phyloP scores from a whole-genome alignment of 2,113 vertebrate genomes.

The Aythya baeri region DNA sequence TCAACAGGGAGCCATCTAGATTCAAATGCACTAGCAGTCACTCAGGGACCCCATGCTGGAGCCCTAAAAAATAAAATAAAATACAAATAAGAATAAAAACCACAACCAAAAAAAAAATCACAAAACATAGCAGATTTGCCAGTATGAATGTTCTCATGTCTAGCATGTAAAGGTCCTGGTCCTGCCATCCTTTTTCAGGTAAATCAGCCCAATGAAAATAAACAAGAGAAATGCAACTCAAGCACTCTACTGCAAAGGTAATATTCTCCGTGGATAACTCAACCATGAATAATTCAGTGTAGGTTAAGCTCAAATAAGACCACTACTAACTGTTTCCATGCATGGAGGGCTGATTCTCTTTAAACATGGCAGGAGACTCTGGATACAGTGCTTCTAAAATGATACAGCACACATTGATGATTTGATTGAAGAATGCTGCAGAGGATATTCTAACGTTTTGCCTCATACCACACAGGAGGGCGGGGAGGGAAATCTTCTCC shows the following conservation, averaged over 20 bases:
- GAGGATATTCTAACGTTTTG: neutral
- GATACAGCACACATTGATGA: neutral
- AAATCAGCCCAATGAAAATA: neutral
- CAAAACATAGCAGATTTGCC: neutral
- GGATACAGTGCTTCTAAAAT: neutral
- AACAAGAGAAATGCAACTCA: neutral
- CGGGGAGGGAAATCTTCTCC: neutral
- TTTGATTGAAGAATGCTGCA: neutral
- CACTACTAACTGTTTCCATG: conserved; percentile 41
- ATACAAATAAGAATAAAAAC: neutral
- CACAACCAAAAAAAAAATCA: neutral
- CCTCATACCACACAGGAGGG: neutral
- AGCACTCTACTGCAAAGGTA: neutral
- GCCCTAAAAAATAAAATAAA: neutral
- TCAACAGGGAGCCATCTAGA: conserved; percentile 52
- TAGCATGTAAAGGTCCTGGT: neutral
- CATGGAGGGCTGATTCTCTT: conserved; percentile 45
- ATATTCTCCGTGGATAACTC: neutral
- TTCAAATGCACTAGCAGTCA: conserved; percentile 37
- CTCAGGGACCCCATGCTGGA: conserved; percentile 2
- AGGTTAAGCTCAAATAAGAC: conserved; percentile 16
- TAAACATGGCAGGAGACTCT: neutral
- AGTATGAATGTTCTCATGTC: neutral
- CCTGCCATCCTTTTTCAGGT: neutral
- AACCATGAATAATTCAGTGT: conserved; percentile 30